Percentiles rank a stretch among this genome's conserved stretches.
These are phyloP conservation scores for Mustela lutreola DNA, from an alignment of 2,113 vertebrate species.

Conservation along the genomic window DNA sequence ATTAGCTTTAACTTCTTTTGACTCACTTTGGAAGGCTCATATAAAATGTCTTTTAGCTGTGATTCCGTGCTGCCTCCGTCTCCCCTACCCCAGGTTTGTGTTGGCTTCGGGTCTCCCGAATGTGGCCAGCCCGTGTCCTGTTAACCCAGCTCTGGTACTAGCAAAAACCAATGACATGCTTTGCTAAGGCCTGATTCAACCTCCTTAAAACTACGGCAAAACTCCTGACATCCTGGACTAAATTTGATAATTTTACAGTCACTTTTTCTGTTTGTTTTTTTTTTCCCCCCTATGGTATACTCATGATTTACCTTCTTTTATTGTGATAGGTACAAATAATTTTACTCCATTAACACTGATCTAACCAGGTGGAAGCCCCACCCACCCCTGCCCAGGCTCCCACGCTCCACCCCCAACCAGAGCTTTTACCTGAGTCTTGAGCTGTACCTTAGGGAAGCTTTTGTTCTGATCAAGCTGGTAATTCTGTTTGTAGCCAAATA, in stretches of 20 bases:
- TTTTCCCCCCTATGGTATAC: neutral
- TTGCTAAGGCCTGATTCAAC: neutral
- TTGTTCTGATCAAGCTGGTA: constrained; percentile 41
- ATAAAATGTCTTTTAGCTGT: neutral
- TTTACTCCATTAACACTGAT: neutral
- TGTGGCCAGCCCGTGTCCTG: neutral
- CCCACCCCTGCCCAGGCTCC: accelerated
- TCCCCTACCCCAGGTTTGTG: neutral
- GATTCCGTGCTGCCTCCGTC: neutral
- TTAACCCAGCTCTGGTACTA: neutral
- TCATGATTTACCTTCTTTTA: neutral
- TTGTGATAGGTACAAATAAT: neutral
- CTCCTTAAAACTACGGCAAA: neutral
- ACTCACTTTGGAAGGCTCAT: neutral
- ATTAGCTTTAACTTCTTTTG: neutral
- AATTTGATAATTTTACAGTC: neutral
- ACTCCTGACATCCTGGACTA: neutral
- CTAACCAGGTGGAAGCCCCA: neutral
- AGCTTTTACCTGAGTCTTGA: neutral
- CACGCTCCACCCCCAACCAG: accelerated
- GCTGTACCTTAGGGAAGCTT: neutral
- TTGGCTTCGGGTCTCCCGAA: neutral
- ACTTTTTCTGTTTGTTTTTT: neutral
- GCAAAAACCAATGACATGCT: neutral
- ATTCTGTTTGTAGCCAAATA: constrained; percentile 40